phyloP scores from a whole-genome alignment of 2,113 vertebrate species.

The Paraplagusia blochii region DNA sequence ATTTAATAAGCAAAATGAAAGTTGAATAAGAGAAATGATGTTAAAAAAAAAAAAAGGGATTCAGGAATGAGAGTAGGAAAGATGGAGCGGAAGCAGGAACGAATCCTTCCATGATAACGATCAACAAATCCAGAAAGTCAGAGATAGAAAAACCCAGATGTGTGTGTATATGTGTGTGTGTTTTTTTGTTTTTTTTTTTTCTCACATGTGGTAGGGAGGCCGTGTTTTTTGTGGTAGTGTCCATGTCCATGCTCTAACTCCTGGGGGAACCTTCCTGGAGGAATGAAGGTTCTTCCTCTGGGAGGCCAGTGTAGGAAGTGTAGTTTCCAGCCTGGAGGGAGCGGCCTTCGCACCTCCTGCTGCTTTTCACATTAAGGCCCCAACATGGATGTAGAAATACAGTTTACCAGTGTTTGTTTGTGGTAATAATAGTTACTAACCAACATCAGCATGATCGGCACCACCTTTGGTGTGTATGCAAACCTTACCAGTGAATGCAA shows the following conservation, averaged over 20 bases:
- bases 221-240: constrained; percentile 47
- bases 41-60: constrained; percentile 9
- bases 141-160: constrained; percentile 66
- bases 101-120: constrained; percentile 48
- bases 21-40: background rate
- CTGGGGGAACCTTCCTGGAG: constrained; percentile 57
- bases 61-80: constrained; percentile 12
- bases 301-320: constrained; percentile 62
- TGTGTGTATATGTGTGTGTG: constrained; percentile 39
- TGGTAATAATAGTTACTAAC: background rate
- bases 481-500: too few species aligned
- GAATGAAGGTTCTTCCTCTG: constrained; percentile 66
- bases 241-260: constrained; percentile 43
- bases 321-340: constrained; percentile 53
- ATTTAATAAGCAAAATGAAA: too few species aligned
- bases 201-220: constrained; percentile 58
- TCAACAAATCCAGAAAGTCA: constrained; percentile 57
- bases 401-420: constrained; percentile 37
- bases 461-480: too few species aligned
- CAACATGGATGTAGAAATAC: constrained; percentile 25
- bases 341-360: constrained; percentile 46
- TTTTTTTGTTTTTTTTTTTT: constrained; percentile 36
- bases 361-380: constrained; percentile 64
- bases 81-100: constrained; percentile 35
- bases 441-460: too few species aligned